Evolutionary conservation across 1,140 invertebrate species (phyloP).

Genomic region (Homarus americanus): DNA sequence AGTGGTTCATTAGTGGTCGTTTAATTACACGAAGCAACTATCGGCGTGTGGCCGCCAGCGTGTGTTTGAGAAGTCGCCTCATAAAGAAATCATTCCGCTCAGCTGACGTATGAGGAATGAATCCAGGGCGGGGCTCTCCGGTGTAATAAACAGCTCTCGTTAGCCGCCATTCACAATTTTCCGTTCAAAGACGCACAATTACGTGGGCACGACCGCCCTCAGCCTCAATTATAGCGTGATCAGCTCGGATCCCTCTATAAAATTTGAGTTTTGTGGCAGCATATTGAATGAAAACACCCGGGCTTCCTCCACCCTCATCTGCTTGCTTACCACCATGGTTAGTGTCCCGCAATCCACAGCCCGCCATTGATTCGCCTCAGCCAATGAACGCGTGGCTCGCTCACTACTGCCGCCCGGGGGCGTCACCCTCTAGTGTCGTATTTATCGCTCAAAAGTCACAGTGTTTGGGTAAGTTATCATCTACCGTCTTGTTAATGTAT

Average conservation of each 20-base stretch:
- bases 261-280: slow-evolving; percentile 62
- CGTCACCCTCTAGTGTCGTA: background rate
- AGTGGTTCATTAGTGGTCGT: slow-evolving; percentile 43
- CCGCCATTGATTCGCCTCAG: slow-evolving; percentile 30
- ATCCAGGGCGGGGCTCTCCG: slow-evolving; percentile 32
- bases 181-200: slow-evolving; percentile 71
- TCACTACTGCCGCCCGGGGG: slow-evolving; percentile 38
- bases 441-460: background rate
- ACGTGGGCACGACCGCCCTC: slow-evolving; percentile 46
- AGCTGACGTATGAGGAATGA: slow-evolving; percentile 47
- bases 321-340: slow-evolving; percentile 59
- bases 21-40: slow-evolving; percentile 48
- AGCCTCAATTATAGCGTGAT: slow-evolving; percentile 66
- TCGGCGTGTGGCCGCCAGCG: slow-evolving; percentile 23
- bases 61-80: slow-evolving; percentile 23
- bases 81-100: slow-evolving; percentile 62
- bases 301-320: slow-evolving; percentile 10
- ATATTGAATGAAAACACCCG: slow-evolving; percentile 68
- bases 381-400: slow-evolving; percentile 33
- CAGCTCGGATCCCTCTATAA: slow-evolving; percentile 63
- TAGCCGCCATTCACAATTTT: slow-evolving; percentile 71
- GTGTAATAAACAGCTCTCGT: slow-evolving; percentile 67
- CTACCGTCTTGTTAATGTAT: too few relatives aligned
- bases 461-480: background rate
- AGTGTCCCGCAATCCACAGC: slow-evolving; percentile 28